Evolutionary conservation across 1,140 invertebrate genomes (phyloP).

Genomic region (Micrasema minimum): DNA sequence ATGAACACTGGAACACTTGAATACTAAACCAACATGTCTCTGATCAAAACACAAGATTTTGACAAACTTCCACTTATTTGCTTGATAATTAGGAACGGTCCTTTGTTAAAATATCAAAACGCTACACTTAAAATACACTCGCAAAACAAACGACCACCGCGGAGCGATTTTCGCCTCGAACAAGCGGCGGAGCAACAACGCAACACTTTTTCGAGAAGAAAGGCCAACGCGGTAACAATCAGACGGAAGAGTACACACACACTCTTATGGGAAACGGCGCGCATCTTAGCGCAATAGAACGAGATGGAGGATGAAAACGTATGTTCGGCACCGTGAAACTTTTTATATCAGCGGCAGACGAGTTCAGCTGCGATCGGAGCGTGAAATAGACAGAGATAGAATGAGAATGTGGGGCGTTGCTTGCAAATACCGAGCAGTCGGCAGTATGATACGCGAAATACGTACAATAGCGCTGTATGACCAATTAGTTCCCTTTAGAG

Average conservation of each 20-base stretch:
- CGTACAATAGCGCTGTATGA: slow-evolving; percentile 2
- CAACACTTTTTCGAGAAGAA: slow-evolving; percentile 39
- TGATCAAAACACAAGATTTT: too few species aligned
- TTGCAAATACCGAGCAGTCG: slow-evolving; percentile 20
- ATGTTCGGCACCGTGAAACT: background rate
- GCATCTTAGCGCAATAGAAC: slow-evolving; percentile 7
- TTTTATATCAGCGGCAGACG: background rate
- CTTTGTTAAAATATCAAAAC: too few species aligned
- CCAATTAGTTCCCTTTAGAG: slow-evolving; percentile 25
- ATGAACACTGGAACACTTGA: too few species aligned
- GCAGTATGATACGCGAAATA: slow-evolving; percentile 14
- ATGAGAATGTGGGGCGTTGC: slow-evolving; percentile 30
- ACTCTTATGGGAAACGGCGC: slow-evolving; percentile 51
- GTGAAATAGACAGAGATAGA: slow-evolving; percentile 6
- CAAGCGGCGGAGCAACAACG: slow-evolving; percentile 35
- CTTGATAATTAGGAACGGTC: too few species aligned
- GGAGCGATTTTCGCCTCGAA: slow-evolving; percentile 28
- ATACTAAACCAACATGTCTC: too few species aligned
- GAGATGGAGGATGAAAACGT: slow-evolving; percentile 10
- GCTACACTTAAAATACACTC: too few species aligned
- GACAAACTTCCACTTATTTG: too few species aligned
- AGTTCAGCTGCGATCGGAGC: background rate
- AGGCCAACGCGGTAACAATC: slow-evolving; percentile 37
- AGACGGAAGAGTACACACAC: slow-evolving; percentile 56
- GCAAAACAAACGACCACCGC: slow-evolving; percentile 9